Percentiles rank a stretch among this genome's conserved stretches.
Evolutionary conservation across 2,113 vertebrate genomes (phyloP).

Genomic region (Gnathonemus echidnorhynchus): DNA sequence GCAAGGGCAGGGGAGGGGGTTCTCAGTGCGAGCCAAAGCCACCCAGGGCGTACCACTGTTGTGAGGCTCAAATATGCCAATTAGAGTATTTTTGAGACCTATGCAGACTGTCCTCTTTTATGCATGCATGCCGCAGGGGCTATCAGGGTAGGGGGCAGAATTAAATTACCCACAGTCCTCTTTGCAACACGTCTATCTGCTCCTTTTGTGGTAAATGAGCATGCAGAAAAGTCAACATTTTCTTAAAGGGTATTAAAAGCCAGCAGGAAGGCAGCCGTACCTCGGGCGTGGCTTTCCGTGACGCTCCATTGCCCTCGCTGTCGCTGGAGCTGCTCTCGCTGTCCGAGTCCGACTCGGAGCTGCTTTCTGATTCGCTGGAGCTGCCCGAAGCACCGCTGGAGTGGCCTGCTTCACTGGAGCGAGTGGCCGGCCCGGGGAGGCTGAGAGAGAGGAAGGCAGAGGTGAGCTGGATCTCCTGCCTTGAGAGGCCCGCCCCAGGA

Average conservation of each 20-base stretch:
- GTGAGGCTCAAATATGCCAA: conserved; percentile 32
- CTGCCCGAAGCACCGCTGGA: conserved; percentile 75
- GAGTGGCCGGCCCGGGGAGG: conserved; percentile 44
- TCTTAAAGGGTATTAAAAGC: background rate
- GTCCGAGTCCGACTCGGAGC: conserved; percentile 86
- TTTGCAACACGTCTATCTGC: background rate
- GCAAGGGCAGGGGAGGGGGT: conserved; percentile 7
- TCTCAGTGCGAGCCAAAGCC: conserved; percentile 28
- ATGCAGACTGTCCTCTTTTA: background rate
- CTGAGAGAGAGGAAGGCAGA: conserved; percentile 39
- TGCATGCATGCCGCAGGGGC: background rate
- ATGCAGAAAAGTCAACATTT: background rate
- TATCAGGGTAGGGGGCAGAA: background rate
- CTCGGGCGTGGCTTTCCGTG: conserved; percentile 79
- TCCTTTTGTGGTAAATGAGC: background rate
- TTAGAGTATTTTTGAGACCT: conserved; percentile 27
- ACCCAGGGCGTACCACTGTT: conserved; percentile 5
- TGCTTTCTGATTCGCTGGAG: conserved; percentile 92
- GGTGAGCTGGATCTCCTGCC: background rate
- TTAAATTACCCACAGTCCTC: background rate
- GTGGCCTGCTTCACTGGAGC: conserved; percentile 41
- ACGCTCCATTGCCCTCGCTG: conserved; percentile 81
- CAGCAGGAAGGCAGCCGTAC: conserved; percentile 44
- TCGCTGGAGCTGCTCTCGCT: conserved; percentile 89
- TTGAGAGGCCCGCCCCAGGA: background rate